Conservation (phyloP, 2,797 vertebrate species). For the Danio aesculapii region DNA sequence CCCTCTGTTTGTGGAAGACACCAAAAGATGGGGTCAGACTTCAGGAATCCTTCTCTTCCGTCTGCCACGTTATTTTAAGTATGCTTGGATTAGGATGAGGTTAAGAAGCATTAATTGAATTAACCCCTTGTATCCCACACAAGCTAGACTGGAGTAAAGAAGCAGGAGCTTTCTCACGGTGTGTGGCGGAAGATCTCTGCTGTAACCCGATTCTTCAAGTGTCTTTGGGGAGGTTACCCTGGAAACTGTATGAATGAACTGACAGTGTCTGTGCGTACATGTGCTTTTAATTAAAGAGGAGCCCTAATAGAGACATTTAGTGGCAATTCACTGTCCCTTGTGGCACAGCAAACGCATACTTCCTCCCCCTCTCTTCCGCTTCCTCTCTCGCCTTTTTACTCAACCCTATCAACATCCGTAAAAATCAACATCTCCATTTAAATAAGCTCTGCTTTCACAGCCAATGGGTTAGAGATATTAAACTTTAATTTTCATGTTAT, state of each 20-base stretch:
- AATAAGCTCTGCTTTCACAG: neutral
- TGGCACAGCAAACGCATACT: constrained; percentile 41
- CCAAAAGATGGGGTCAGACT: constrained; percentile 18
- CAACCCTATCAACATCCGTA: constrained; percentile 9
- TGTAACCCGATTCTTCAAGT: constrained; percentile 47
- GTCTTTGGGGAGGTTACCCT: constrained; percentile 54
- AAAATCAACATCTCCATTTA: neutral
- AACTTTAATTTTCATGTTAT: neutral
- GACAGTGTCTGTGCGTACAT: constrained; percentile 47
- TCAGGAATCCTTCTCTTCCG: constrained; percentile 22
- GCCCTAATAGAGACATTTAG: constrained; percentile 55
- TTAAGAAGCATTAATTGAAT: constrained; percentile 54
- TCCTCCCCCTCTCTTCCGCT: constrained; percentile 46
- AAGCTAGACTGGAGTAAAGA: constrained; percentile 6
- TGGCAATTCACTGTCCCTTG: constrained; percentile 55
- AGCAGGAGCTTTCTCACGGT: constrained; percentile 34
- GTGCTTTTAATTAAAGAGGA: constrained; percentile 59
- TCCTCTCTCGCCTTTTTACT: constrained; percentile 20
- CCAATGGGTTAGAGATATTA: neutral
- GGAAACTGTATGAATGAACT: constrained; percentile 51
- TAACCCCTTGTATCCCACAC: constrained; percentile 40
- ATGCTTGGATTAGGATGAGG: constrained; percentile 47
- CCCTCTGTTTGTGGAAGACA: neutral
- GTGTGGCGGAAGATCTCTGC: constrained; percentile 40
- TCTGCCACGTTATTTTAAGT: constrained; percentile 41